Percentiles rank a stretch among this genome's conserved stretches.
These are phyloP conservation scores for Coracopsis vasa DNA, from an alignment of 2,113 vertebrate species.

Conservation along the genomic window DNA sequence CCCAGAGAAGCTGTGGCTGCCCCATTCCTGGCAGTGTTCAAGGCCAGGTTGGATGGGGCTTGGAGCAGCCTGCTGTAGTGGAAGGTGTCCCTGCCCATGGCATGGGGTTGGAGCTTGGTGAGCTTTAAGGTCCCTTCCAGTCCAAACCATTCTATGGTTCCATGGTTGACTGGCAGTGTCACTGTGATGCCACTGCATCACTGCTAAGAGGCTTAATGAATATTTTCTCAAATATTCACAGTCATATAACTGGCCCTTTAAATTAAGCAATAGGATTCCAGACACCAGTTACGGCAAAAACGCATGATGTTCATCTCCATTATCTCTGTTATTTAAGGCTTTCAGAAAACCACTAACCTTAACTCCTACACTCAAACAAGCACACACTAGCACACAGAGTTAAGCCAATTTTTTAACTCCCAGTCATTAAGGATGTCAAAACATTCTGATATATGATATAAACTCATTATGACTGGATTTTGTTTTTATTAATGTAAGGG, in stretches of 20 bases:
- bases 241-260: constrained; percentile 55
- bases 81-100: neutral
- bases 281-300: constrained; percentile 42
- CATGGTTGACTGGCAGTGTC: neutral
- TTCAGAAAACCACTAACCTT: constrained; percentile 67
- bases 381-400: constrained; percentile 65
- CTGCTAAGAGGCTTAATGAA: neutral
- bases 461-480: constrained; percentile 69
- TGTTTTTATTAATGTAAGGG: constrained; percentile 58
- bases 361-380: constrained; percentile 72
- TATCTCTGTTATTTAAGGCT: constrained; percentile 66
- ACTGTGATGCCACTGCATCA: neutral
- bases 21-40: neutral
- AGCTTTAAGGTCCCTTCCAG: neutral
- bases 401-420: constrained; percentile 71
- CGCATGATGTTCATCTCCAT: constrained; percentile 47
- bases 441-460: constrained; percentile 70
- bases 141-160: neutral
- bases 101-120: neutral
- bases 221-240: neutral
- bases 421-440: constrained; percentile 72
- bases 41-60: neutral
- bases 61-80: neutral
- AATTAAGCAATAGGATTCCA: constrained; percentile 55
- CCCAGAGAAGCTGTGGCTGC: neutral